Percentiles rank a stretch among this genome's conserved stretches.
These are phyloP conservation scores for Gymnocypris eckloni DNA, from an alignment of 2,797 vertebrate genomes.

Conservation along the genomic window DNA sequence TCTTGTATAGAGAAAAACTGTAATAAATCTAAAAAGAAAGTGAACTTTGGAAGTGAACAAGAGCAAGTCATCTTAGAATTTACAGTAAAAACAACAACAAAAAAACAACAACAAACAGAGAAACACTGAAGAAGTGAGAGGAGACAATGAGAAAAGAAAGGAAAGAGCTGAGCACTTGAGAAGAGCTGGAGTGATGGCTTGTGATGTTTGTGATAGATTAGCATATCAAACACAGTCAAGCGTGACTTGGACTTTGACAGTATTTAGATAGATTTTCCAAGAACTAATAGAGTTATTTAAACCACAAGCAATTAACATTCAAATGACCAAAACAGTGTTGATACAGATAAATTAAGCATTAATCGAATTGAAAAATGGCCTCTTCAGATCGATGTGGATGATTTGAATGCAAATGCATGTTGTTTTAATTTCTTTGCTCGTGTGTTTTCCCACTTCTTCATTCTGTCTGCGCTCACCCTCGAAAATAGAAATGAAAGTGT, in stretches of 20 bases:
- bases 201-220: constrained; percentile 49
- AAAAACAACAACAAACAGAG: too few relatives aligned
- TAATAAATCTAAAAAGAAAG: too few relatives aligned
- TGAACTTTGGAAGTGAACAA: too few relatives aligned
- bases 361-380: constrained; percentile 23
- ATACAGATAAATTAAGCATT: constrained; percentile 41
- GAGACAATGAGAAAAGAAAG: constrained; percentile 14
- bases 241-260: constrained; percentile 15
- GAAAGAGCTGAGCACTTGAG: not conserved
- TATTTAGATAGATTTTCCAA: constrained; percentile 35
- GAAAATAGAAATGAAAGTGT: not conserved
- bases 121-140: not conserved
- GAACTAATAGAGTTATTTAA: constrained; percentile 38
- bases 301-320: constrained; percentile 28
- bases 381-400: not conserved
- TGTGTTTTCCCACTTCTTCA: not conserved
- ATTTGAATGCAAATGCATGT: constrained; percentile 21
- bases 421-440: constrained; percentile 3
- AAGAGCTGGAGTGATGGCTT: constrained; percentile 6
- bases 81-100: too few relatives aligned
- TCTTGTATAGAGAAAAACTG: too few relatives aligned
- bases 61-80: too few relatives aligned
- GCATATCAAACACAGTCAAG: constrained; percentile 46
- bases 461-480: not conserved
- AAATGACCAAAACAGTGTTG: constrained; percentile 24